Evolutionary conservation across 2,888 invertebrate genomes (phyloP).

Genomic region (Hyposoter didymator): DNA sequence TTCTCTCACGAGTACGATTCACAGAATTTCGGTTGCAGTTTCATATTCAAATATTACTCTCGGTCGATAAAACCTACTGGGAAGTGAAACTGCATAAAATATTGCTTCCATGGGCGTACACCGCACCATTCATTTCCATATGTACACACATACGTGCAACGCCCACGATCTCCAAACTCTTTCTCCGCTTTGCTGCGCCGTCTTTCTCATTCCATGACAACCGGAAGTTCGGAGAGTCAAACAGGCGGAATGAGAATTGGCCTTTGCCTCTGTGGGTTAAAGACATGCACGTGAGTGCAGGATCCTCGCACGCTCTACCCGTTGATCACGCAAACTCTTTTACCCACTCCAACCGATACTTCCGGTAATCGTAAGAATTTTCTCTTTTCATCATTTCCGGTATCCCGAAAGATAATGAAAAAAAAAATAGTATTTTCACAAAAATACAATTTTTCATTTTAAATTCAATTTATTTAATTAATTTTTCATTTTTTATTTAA

Average conservation of each 20-base stretch:
- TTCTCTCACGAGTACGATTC: background rate
- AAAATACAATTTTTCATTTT: no score
- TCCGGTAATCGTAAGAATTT: constrained; percentile 20
- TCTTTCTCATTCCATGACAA: constrained; percentile 50
- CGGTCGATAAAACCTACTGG: constrained; percentile 15
- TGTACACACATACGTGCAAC: constrained; percentile 14
- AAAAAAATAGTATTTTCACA: no score
- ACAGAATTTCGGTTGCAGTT: constrained; percentile 18
- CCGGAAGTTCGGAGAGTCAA: constrained; percentile 52
- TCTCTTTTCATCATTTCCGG: no score
- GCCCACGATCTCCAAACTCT: constrained; percentile 50
- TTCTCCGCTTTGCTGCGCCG: constrained; percentile 18
- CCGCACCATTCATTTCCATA: constrained; percentile 17
- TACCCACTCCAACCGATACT: constrained; percentile 12
- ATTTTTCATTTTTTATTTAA: no score
- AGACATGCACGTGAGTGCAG: constrained; percentile 26
- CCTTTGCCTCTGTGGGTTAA: constrained; percentile 16
- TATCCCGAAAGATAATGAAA: no score
- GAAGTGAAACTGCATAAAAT: constrained; percentile 55
- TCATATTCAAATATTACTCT: constrained; percentile 15
- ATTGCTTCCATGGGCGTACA: constrained; percentile 42
- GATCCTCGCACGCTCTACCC: constrained; percentile 25
- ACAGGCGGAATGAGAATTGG: constrained; percentile 12
- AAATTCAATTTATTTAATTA: background rate
- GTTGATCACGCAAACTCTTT: background rate